Evolutionary conservation across 2,797 vertebrate genomes (phyloP).

Genomic region (Australoheros facetus): DNA sequence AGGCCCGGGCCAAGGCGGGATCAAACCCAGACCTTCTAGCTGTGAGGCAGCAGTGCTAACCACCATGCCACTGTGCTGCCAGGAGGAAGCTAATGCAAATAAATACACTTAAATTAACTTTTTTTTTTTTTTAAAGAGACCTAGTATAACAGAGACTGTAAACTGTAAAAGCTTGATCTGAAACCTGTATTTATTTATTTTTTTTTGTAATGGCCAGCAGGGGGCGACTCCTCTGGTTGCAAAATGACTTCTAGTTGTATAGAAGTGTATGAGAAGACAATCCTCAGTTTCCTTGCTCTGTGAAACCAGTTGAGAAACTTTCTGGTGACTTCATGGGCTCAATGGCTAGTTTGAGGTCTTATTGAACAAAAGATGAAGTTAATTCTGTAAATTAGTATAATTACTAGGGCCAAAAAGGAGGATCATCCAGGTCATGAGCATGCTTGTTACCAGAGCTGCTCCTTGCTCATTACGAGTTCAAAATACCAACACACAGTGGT

Average conservation of each 20-base stretch:
- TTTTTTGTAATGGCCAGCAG: neutral
- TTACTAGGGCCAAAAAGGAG: neutral
- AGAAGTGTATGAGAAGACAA: too few species aligned
- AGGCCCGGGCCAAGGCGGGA: too few species aligned
- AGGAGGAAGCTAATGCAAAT: too few species aligned
- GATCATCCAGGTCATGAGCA: neutral
- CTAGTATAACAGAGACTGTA: too few species aligned
- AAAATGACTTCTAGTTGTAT: neutral
- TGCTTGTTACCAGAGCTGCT: neutral
- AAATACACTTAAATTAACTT: too few species aligned
- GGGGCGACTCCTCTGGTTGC: neutral
- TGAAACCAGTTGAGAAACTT: too few species aligned
- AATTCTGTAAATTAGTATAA: neutral
- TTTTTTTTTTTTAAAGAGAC: too few species aligned
- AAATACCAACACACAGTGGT: too few species aligned
- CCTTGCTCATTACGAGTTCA: neutral
- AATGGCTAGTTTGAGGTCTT: neutral
- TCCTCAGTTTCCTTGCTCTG: too few species aligned
- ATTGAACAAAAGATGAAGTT: neutral
- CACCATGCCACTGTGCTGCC: too few species aligned
- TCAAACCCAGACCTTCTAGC: too few species aligned
- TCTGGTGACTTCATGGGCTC: neutral
- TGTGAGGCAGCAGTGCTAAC: too few species aligned
- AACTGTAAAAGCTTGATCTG: neutral
- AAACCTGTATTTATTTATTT: neutral